Percentiles rank a stretch among this genome's conserved stretches.
These are phyloP conservation scores for Microcebus tavaratra DNA, from an alignment of 2,113 vertebrate genomes.

Conservation along the genomic window DNA sequence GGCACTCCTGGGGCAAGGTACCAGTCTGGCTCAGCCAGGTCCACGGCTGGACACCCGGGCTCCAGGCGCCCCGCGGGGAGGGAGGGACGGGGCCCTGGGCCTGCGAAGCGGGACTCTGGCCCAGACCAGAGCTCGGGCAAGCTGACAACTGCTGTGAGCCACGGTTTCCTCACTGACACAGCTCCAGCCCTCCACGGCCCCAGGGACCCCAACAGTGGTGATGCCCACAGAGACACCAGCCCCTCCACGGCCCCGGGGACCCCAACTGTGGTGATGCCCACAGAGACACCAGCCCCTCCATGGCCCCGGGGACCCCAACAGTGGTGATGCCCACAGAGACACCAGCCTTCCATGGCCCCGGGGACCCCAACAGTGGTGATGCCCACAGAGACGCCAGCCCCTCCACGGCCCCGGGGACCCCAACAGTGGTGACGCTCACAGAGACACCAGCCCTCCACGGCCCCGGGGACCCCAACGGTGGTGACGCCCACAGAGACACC, in stretches of 20 bases:
- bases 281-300: neutral
- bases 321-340: neutral
- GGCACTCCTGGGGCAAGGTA: too few species aligned
- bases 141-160: neutral
- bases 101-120: neutral
- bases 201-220: too few species aligned
- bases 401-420: neutral
- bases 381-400: neutral
- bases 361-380: neutral
- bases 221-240: neutral
- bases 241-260: too few species aligned
- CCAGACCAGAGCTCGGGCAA: neutral
- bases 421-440: neutral
- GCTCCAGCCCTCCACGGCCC: neutral
- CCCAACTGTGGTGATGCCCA: neutral
- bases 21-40: neutral
- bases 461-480: too few species aligned
- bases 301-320: too few species aligned
- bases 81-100: neutral
- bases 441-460: too few species aligned
- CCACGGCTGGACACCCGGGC: neutral
- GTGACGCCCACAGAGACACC: neutral
- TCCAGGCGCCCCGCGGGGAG: neutral
- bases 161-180: neutral
- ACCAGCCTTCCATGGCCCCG: neutral